Base-by-base conservation (phyloP, 2,797 vertebrate species). In the Manis javanica region DNA sequence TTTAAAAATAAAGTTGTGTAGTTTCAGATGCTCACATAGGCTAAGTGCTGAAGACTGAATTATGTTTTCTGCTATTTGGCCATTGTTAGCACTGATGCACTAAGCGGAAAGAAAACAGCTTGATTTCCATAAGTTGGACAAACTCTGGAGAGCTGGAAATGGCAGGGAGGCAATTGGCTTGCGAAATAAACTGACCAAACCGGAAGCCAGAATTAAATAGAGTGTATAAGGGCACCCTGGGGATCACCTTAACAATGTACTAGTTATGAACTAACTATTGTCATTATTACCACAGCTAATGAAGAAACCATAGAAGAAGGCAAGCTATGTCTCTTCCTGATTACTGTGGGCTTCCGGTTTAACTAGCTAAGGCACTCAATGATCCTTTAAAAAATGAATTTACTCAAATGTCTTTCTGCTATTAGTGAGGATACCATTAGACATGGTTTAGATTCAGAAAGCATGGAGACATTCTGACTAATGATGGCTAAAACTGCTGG, bases 341-440 rank as follows among this genome's bases (percentile, higher is more conserved):
- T 90, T 97, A 95, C 92, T 94, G 6, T 82, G 93, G 79, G 37
- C 93, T 81, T 97, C 93, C 14, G 2, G 72, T 97, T 97, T 96
- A 98, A 96, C 97, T 55, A 92, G 15, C 49, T 64, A 96, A 96
- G 26, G 64, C 94, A 39, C 10, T 96, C 94, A 98, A 96, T 97
- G 97, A 96, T 97, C 97, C 97, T 95, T 97, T 97, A 90, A 49
- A 96, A 97, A 85, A 78, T 95, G 87, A 97, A 97, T 98, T 97
- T 97, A 96, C 63, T 97, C 94, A 81, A 97, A 97, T 95, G 83
- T 71, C 34, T 95, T 66, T 88, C 55, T 88, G 23, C 82, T 97
- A 92, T 94, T 97, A 96, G 93, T 37, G 59, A 92, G 71, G 86
- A 96, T 85, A 88, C 57, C 90, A 98, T 97, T 97, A 97, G 95